Conservation (phyloP, 2,113 vertebrate species). For the Cygnus buccinator region DNA sequence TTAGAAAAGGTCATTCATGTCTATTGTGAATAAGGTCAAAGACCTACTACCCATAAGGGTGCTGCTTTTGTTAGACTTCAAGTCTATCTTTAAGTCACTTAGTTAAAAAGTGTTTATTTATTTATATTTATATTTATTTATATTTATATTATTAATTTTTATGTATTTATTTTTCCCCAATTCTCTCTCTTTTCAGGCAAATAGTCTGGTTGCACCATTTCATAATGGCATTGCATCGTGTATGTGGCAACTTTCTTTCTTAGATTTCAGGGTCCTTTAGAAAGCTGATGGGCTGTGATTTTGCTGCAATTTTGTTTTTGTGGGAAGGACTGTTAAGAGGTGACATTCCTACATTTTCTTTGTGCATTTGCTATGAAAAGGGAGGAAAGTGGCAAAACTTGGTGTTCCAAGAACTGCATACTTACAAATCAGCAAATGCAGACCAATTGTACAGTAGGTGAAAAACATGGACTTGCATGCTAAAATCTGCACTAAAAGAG, state of each 20-base stretch:
- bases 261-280: neutral
- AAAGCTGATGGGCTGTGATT: neutral
- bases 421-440: constrained; percentile 54
- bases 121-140: too few relatives aligned
- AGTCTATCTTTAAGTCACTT: neutral
- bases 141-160: too few relatives aligned
- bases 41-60: accelerated
- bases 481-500: constrained; percentile 48
- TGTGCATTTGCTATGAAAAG: constrained; percentile 26
- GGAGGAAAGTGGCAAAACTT: constrained; percentile 43
- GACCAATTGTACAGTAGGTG: constrained; percentile 53
- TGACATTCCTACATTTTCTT: constrained; percentile 56
- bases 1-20: neutral
- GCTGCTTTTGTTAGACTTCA: neutral
- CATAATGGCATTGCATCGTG: accelerated
- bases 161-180: neutral
- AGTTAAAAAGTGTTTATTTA: too few relatives aligned
- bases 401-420: constrained; percentile 30
- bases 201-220: neutral
- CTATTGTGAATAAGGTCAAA: neutral
- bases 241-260: neutral
- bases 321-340: neutral
- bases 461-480: constrained; percentile 23
- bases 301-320: neutral
- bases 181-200: neutral